Evolutionary conservation across 2,797 vertebrate species (phyloP).

Genomic region (Microctenopoma stevenorrisi): DNA sequence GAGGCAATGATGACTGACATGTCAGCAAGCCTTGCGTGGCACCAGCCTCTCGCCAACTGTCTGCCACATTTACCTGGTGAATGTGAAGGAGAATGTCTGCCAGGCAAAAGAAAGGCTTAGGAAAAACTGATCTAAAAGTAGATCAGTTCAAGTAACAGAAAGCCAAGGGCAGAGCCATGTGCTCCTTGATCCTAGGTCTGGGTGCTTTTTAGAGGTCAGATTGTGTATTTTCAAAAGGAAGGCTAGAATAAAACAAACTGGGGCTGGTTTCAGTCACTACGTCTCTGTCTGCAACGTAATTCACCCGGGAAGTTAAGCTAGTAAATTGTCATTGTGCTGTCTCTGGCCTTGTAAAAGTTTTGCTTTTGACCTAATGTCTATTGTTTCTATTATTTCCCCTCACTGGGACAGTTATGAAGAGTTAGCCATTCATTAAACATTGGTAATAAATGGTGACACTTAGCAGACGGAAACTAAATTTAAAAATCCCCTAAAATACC

Average conservation of each 20-base stretch:
- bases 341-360: conserved; percentile 11
- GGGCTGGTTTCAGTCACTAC: conserved; percentile 42
- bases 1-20: conserved; percentile 52
- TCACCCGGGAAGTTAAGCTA: conserved; percentile 52
- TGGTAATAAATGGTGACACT: conserved; percentile 23
- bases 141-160: conserved; percentile 40
- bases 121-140: conserved; percentile 56
- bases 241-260: conserved; percentile 64
- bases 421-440: conserved; percentile 43
- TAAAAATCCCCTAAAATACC: conserved; percentile 52
- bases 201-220: conserved; percentile 50
- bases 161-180: conserved; percentile 52
- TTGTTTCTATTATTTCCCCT: conserved; percentile 21
- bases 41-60: conserved; percentile 51
- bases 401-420: conserved; percentile 7
- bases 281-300: conserved; percentile 44
- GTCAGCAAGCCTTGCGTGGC: conserved; percentile 65
- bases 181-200: conserved; percentile 37
- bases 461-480: conserved; percentile 25
- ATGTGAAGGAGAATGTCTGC: conserved; percentile 50
- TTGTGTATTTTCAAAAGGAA: conserved; percentile 71
- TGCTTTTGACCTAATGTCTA: background rate
- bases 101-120: conserved; percentile 29
- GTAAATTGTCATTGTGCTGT: conserved; percentile 8
- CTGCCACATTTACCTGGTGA: conserved; percentile 60